Evolutionary conservation across 2,797 vertebrate genomes (phyloP), one percentile per base, ranked within the genome.

Genomic region (Eupleurogrammus muticus): DNA sequence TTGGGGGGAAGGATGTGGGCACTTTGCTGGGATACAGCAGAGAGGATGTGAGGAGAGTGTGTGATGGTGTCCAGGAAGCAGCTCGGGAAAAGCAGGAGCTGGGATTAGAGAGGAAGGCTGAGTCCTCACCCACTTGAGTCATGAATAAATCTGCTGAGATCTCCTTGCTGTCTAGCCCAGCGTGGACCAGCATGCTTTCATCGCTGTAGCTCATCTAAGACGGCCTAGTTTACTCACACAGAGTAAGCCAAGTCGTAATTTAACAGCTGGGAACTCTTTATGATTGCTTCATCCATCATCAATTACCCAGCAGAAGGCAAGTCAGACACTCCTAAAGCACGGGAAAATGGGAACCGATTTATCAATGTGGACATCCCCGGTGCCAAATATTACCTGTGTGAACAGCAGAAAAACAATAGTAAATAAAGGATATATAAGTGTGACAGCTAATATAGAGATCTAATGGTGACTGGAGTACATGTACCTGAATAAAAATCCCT

Each of bases 71-170:
- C 66, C 38, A 44, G 70, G 71, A 79, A 71, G 69, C 50, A 80
- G 68, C 77, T 56, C 38, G 68, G 70, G 54, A 54, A n/a, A 49
- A 47, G 69, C 66, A 19, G 73, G 50, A 80, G 71, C 21, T 73
- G 47, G 54, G 63, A 63, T 63, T 58, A 68, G 62, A 73, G 84
- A 82, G 72, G 66, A 65, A 65, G 80, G 60, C 67, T 57, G 42
- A 65, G 54, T 74, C 80, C 82, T 90, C 85, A 84, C 86, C 87
- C 86, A 83, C 84, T 81, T 83, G 79, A 91, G 87, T 89, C 84
- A 90, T 92, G 80, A 92, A 93, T 93, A 90, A 92, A 90, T 92
- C 77, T 13, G 72, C 75, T 70, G 79, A 84, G 73, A 88, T 87
- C 73, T 75, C 73, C 81, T 85, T 11, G 56, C 75, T 82, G 82